Evolutionary conservation across 2,888 invertebrate species (phyloP).

Genomic region (Scaptomyza flava): DNA sequence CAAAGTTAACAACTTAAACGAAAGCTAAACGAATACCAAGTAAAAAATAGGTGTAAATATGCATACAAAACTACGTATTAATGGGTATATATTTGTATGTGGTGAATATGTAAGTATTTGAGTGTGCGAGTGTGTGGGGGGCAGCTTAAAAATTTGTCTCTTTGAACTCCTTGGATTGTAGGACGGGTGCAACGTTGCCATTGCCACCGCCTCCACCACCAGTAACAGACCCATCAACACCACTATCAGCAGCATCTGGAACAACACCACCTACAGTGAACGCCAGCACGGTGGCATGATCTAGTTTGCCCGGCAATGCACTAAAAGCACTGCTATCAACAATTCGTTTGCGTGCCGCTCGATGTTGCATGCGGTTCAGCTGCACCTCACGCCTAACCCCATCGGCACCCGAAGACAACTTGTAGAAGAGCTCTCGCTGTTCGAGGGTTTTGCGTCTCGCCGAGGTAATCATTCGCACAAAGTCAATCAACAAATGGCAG

Average conservation of each 20-base stretch:
- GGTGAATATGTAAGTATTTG: conserved; percentile 22
- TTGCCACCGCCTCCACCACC: conserved; percentile 48
- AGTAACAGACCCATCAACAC: conserved; percentile 1
- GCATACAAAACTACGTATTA: conserved; percentile 29
- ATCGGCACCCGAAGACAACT: conserved; percentile 86
- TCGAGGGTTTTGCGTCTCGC: conserved; percentile 93
- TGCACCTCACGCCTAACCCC: conserved; percentile 86
- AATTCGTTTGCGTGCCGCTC: conserved; percentile 88
- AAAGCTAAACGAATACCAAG: conserved; percentile 44
- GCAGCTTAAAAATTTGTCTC: conserved; percentile 82
- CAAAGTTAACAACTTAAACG: conserved; percentile 59
- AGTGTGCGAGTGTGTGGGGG: conserved; percentile 18
- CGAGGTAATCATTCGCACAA: conserved; percentile 91
- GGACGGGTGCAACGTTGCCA: conserved; percentile 57
- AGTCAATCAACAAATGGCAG: conserved; percentile 90
- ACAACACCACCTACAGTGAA: conserved; percentile 88
- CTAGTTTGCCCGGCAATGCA: conserved; percentile 92
- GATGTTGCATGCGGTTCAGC: conserved; percentile 87
- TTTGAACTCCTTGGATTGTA: conserved; percentile 83
- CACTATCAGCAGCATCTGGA: conserved; percentile 7
- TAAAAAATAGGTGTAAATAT: conserved; percentile 32
- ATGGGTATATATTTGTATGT: conserved; percentile 33
- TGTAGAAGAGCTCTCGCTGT: conserved; percentile 91
- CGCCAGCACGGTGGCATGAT: conserved; percentile 94
- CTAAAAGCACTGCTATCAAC: conserved; percentile 89